A percentile compares a stretch with the other conserved stretches of the same genome.
phyloP scores from a whole-genome alignment of 2,888 invertebrate genomes.

The Acanthoscelides obtectus region DNA sequence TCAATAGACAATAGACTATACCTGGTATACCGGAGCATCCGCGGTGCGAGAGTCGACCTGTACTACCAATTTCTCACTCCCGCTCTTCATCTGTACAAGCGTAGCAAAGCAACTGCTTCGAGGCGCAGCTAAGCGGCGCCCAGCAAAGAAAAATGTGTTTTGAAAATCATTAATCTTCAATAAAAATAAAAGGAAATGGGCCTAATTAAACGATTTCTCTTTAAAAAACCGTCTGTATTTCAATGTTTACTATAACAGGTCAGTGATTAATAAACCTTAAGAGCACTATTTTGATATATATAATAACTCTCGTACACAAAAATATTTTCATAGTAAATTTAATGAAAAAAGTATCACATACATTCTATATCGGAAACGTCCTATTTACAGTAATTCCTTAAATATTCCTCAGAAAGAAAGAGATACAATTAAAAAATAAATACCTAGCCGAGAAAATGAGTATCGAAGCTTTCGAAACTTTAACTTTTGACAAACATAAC shows the following conservation, averaged over 20 bases:
- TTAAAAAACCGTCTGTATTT: neutral
- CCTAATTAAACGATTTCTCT: neutral
- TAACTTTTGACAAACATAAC: neutral
- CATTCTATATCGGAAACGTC: slow-evolving; percentile 19
- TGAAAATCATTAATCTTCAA: too few species aligned
- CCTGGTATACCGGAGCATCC: too few species aligned
- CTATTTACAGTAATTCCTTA: slow-evolving; percentile 19
- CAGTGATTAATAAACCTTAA: slow-evolving; percentile 29
- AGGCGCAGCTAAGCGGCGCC: too few species aligned
- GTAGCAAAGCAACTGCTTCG: too few species aligned
- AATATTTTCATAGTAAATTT: slow-evolving; percentile 30
- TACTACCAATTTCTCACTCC: too few species aligned
- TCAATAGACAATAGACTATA: too few species aligned
- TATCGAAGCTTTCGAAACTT: neutral
- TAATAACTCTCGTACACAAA: slow-evolving; percentile 28
- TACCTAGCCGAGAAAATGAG: neutral
- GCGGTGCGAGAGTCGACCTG: too few species aligned
- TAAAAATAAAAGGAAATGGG: too few species aligned
- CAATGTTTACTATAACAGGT: slow-evolving; percentile 1
- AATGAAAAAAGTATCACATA: slow-evolving; percentile 40
- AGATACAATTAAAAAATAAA: neutral
- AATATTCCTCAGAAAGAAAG: slow-evolving; percentile 2
- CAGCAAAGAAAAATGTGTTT: too few species aligned
- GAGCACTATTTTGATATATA: slow-evolving; percentile 27
- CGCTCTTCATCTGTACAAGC: too few species aligned